Evolutionary conservation across 2,113 vertebrate species (phyloP).

Genomic region (Turnix velox): DNA sequence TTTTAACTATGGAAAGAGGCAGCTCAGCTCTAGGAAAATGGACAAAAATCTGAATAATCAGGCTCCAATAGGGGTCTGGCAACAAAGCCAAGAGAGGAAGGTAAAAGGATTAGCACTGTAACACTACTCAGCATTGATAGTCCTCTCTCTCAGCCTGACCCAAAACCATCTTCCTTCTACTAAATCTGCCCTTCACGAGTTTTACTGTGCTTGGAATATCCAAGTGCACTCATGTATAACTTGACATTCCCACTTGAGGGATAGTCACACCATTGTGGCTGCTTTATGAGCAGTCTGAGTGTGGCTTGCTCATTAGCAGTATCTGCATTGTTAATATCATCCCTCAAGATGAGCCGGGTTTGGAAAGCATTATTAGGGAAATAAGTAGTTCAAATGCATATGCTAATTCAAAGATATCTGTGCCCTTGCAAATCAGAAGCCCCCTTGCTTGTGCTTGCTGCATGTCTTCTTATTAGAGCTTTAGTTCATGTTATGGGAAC

Average conservation of each 20-base stretch:
- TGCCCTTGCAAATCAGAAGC: background rate
- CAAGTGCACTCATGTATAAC: background rate
- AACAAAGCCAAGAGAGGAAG: constrained; percentile 23
- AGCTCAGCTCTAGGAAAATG: background rate
- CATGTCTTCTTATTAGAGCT: background rate
- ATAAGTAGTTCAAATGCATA: background rate
- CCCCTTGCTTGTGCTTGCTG: background rate
- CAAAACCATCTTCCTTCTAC: background rate
- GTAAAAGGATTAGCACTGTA: constrained; percentile 39
- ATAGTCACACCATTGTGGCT: background rate
- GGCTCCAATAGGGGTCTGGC: background rate
- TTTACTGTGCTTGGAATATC: background rate
- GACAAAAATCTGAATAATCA: background rate
- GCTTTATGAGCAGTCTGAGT: background rate
- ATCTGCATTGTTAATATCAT: background rate
- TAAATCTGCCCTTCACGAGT: background rate
- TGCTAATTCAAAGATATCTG: background rate
- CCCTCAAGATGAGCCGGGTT: background rate
- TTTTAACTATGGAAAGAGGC: background rate
- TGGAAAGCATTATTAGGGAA: background rate
- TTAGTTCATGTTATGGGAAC: background rate
- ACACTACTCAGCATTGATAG: background rate
- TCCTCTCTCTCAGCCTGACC: background rate
- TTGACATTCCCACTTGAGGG: background rate
- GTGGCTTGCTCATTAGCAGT: background rate